Percentiles rank a stretch among this genome's conserved stretches.
These are phyloP conservation scores for Oryzias melastigma DNA, from an alignment of 2,113 vertebrate genomes.

Conservation along the genomic window DNA sequence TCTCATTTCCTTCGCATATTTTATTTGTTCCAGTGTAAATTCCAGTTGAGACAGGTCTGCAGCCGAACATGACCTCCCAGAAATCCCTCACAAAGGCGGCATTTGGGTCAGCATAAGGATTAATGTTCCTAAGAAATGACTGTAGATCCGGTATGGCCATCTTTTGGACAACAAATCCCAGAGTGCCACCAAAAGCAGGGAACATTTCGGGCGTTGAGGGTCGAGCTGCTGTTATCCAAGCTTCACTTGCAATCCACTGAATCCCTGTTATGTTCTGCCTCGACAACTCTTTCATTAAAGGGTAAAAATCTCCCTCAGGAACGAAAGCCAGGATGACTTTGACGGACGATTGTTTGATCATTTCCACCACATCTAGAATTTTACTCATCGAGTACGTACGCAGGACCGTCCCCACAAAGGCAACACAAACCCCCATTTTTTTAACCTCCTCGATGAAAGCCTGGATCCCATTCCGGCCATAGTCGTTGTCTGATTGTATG, in stretches of 20 bases:
- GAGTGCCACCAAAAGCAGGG: constrained; percentile 66
- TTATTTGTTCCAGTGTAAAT: neutral
- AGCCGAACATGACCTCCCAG: constrained; percentile 71
- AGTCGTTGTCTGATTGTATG: constrained; percentile 77
- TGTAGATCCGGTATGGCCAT: constrained; percentile 71
- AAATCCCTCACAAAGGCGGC: constrained; percentile 67
- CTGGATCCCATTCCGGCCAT: constrained; percentile 70
- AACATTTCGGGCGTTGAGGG: constrained; percentile 72
- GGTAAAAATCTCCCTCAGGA: constrained; percentile 76
- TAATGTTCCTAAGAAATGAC: constrained; percentile 63
- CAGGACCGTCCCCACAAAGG: constrained; percentile 74
- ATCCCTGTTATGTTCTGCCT: constrained; percentile 78
- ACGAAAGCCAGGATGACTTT: constrained; percentile 77
- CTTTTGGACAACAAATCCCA: constrained; percentile 75
- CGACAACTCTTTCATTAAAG: constrained; percentile 72
- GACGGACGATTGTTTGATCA: constrained; percentile 70
- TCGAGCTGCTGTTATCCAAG: constrained; percentile 71
- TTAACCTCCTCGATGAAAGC: constrained; percentile 73
- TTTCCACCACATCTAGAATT: constrained; percentile 72
- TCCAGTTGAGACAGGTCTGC: constrained; percentile 31
- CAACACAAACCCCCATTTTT: constrained; percentile 70
- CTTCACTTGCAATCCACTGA: constrained; percentile 80
- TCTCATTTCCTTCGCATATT: constrained; percentile 68
- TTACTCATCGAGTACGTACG: constrained; percentile 62
- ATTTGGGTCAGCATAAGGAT: constrained; percentile 45